Evolutionary conservation across 2,888 invertebrate genomes (phyloP).

Genomic region (Prosopocoilus inquinatus): DNA sequence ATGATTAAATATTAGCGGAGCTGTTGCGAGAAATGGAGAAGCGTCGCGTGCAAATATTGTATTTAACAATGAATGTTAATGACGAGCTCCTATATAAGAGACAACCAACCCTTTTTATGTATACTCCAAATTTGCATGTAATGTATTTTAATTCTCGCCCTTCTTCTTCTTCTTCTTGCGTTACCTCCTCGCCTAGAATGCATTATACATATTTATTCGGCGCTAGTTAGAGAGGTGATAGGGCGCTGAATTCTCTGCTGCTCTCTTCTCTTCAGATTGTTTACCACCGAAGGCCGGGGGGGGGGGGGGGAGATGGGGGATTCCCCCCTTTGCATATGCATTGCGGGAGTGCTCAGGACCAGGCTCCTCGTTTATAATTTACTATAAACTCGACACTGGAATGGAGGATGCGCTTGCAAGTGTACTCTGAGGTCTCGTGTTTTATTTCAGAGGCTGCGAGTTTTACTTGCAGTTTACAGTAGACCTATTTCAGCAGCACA

Average conservation of each 20-base stretch:
- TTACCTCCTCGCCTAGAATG: too few relatives aligned
- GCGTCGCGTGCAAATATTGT: constrained; percentile 33
- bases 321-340: not conserved
- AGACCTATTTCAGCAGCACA: constrained; percentile 1
- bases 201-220: constrained; percentile 28
- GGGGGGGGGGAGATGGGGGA: too few relatives aligned
- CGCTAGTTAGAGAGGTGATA: constrained; percentile 26
- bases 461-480: not conserved
- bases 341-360: not conserved
- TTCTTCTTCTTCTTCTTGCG: constrained; percentile 19
- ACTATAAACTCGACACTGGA: constrained; percentile 3
- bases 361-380: constrained; percentile 1
- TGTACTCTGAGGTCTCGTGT: constrained; percentile 1
- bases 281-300: too few relatives aligned
- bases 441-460: constrained; percentile 1
- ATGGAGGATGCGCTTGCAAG: not conserved
- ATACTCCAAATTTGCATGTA: constrained; percentile 41
- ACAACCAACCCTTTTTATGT: constrained; percentile 42
- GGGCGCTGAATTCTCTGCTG: constrained; percentile 15
- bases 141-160: constrained; percentile 40
- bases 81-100: constrained; percentile 35
- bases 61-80: constrained; percentile 46
- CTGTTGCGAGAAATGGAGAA: constrained; percentile 41
- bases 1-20: constrained; percentile 41
- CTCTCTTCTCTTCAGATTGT: not conserved